Evolutionary conservation across 2,113 vertebrate species (phyloP), one percentile per base, ranked within the genome.

Genomic region (Trachemys scripta): DNA sequence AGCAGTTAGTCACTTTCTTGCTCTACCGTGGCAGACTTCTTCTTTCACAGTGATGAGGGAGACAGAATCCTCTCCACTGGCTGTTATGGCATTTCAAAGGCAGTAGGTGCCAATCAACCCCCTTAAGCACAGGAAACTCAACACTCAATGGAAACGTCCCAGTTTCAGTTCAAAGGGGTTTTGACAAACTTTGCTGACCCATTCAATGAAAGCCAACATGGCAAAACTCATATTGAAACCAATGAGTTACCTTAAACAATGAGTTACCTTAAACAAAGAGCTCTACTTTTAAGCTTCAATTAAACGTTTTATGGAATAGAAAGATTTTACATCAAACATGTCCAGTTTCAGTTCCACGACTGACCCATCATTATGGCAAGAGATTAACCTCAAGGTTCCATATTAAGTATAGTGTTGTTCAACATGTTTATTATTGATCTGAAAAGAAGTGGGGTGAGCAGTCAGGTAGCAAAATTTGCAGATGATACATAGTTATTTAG

Each of bases 1-100:
- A 94, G 84, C 82, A 95, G 91, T 87, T 95, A 83, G 80, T 78
- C 13, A n/a, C 78, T 80, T 90, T 92, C 82, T 19, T 97, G 94
- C 92, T 96, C 94, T 96, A 90, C 84, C 82, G 24, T 0, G 85
- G 82, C 1, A 5, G 82, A 96, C 94, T 96, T 86, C 80, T 76
- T 3, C 69, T n/a, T 8, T 35, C 8, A 0, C 0, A 16, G 45
- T 86, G 78, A 96, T 80, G 76, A 91, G 53, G 53, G 84, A 62
- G 35, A 85, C 42, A 4, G 79, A 85, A 94, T 57, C 49, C 38
- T 88, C 84, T 91, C 65, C 79, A 75, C 6, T 24, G n/a, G 8
- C 38, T 88, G 5, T n/a, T 8, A 14, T n/a, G 65, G 91, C 84
- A 53, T 82, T 84, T 82, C 76, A 82, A 80, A n/a, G 49, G 51